phyloP scores from a whole-genome alignment of 2,113 vertebrate species.

The Peromyscus leucopus region DNA sequence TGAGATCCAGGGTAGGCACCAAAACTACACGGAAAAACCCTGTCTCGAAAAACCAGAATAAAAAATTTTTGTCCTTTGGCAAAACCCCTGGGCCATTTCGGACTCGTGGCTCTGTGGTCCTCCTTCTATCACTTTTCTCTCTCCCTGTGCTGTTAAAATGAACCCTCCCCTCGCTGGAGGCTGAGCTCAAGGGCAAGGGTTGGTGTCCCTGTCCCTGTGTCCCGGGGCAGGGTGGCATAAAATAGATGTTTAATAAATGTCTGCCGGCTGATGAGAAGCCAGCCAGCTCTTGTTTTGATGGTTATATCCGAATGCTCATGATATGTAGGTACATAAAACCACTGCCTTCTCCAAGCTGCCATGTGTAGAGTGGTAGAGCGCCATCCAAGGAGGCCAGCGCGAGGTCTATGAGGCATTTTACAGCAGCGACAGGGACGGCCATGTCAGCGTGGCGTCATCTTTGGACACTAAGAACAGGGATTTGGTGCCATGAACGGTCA shows the following conservation, averaged over 20 bases:
- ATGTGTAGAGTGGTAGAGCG: slow-evolving; percentile 43
- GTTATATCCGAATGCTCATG: slow-evolving; percentile 47
- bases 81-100: not conserved
- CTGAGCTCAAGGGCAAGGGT: slow-evolving; percentile 36
- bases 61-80: not conserved
- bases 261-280: not conserved
- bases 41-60: not conserved
- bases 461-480: slow-evolving; percentile 76
- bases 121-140: not conserved
- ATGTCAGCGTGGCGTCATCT: slow-evolving; percentile 73
- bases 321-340: slow-evolving; percentile 75
- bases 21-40: not conserved
- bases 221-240: not conserved
- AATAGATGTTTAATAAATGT: slow-evolving; percentile 63
- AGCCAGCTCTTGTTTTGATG: slow-evolving; percentile 36
- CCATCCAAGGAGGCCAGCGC: slow-evolving; percentile 48
- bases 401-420: slow-evolving; percentile 79
- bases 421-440: slow-evolving; percentile 56
- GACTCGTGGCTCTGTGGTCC: not conserved
- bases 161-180: not conserved
- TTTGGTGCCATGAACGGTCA: slow-evolving; percentile 78
- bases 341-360: slow-evolving; percentile 63
- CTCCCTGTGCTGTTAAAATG: slow-evolving; percentile 17
- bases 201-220: not conserved
- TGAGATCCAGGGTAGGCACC: too few relatives aligned